phyloP scores from a whole-genome alignment of 2,113 vertebrate genomes.

The Cercocebus atys region DNA sequence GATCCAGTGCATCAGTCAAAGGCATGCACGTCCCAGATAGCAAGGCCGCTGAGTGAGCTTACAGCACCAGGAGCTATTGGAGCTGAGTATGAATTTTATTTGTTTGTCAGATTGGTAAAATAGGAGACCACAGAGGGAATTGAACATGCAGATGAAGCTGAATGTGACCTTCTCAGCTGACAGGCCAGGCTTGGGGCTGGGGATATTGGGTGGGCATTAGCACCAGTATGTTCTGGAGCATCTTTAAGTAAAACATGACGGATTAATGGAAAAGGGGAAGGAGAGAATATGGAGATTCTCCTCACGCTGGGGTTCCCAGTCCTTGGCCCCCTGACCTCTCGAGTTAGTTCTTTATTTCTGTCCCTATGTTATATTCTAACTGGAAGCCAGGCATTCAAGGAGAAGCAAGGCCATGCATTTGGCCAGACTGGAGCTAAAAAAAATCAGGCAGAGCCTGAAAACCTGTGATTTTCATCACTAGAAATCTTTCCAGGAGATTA shows the following conservation, averaged over 20 bases:
- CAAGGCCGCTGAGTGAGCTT: neutral
- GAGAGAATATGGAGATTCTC: neutral
- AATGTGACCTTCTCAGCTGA: constrained; percentile 63
- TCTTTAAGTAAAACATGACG: neutral
- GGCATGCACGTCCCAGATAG: constrained; percentile 48
- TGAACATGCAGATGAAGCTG: neutral
- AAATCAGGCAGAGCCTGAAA: neutral
- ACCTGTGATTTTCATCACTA: neutral
- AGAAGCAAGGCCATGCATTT: neutral
- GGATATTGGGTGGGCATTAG: neutral
- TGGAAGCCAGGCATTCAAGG: neutral
- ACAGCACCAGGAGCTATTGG: constrained; percentile 11
- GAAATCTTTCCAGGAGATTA: neutral
- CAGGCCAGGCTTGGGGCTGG: neutral
- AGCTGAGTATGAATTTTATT: constrained; percentile 47
- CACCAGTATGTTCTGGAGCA: neutral
- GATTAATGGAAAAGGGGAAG: neutral
- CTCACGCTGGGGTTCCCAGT: neutral
- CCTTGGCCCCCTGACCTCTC: neutral
- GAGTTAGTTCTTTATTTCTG: neutral
- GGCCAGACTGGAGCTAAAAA: neutral
- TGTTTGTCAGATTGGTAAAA: constrained; percentile 64
- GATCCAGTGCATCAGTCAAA: constrained; percentile 60
- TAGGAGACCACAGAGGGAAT: constrained; percentile 18
- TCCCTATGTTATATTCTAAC: neutral